Conservation (phyloP, 2,797 vertebrate species). For the Cottoperca gobio region DNA sequence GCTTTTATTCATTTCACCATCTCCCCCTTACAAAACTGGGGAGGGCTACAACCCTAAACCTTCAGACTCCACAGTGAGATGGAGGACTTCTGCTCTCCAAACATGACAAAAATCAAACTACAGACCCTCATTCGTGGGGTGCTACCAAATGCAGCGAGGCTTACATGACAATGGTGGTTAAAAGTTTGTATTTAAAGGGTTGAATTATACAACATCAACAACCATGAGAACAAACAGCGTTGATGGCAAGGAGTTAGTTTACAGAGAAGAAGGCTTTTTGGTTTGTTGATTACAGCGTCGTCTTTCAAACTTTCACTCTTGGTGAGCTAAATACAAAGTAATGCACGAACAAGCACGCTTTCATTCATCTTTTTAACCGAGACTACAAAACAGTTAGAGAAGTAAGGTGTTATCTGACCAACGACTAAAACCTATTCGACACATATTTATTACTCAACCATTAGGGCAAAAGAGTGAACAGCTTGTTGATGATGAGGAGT, state of each 20-base stretch:
- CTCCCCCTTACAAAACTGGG: constrained; percentile 28
- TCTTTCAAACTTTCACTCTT: constrained; percentile 58
- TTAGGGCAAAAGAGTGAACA: constrained; percentile 38
- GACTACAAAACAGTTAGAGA: constrained; percentile 61
- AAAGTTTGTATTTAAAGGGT: constrained; percentile 78
- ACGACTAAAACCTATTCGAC: constrained; percentile 53
- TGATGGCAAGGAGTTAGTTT: constrained; percentile 71
- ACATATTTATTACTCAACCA: constrained; percentile 58
- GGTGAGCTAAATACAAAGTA: constrained; percentile 72
- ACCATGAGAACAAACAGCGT: constrained; percentile 60
- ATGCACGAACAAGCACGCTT: constrained; percentile 64
- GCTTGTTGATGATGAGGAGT: constrained; percentile 24
- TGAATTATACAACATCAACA: constrained; percentile 72
- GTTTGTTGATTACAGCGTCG: constrained; percentile 77
- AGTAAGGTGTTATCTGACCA: constrained; percentile 52
- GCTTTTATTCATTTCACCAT: constrained; percentile 30
- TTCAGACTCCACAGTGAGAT: constrained; percentile 44
- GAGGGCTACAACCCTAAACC: constrained; percentile 32
- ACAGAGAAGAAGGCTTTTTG: constrained; percentile 82
- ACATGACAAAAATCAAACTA: constrained; percentile 39
- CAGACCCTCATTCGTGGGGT: constrained; percentile 48
- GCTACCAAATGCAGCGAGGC: constrained; percentile 47
- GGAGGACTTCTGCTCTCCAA: constrained; percentile 49
- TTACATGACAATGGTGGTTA: constrained; percentile 57
- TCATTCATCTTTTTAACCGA: constrained; percentile 56